Evolutionary conservation across 2,888 invertebrate genomes (phyloP).

Genomic region (Chironomus tentans): DNA sequence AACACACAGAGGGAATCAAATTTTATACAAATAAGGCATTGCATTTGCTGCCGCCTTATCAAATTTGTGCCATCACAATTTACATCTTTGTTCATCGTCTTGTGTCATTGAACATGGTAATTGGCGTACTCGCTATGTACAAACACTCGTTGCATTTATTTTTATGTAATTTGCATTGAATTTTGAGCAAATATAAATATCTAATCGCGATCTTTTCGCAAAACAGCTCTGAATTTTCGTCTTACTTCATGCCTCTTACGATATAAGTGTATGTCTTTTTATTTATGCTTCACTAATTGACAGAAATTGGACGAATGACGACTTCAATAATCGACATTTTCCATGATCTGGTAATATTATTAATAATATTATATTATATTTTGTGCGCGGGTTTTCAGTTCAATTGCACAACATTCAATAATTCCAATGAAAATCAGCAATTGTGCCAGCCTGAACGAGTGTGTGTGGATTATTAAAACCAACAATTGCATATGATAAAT

Average conservation of each 20-base stretch:
- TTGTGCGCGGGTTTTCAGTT: neutral
- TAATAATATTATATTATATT: neutral
- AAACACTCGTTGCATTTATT: too few relatives aligned
- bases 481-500: slow-evolving; percentile 2
- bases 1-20: too few relatives aligned
- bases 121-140: too few relatives aligned
- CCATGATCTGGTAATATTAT: neutral
- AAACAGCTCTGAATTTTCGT: neutral
- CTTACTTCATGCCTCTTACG: neutral
- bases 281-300: slow-evolving; percentile 16
- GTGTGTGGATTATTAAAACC: neutral
- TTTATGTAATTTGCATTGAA: slow-evolving; percentile 9
- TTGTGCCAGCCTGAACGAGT: neutral
- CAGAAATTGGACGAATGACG: slow-evolving; percentile 6
- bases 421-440: neutral
- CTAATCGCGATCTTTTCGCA: neutral
- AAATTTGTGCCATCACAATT: slow-evolving; percentile 18
- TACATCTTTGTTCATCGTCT: neutral
- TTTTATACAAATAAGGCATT: too few relatives aligned
- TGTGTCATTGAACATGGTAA: neutral
- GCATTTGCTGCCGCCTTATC: neutral
- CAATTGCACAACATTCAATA: neutral
- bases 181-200: neutral
- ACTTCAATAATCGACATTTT: neutral
- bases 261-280: neutral